These are phyloP conservation scores for Pseudococcus jackbeardsleyi DNA, from an alignment of 2,888 invertebrate species.

Conservation along the genomic window DNA sequence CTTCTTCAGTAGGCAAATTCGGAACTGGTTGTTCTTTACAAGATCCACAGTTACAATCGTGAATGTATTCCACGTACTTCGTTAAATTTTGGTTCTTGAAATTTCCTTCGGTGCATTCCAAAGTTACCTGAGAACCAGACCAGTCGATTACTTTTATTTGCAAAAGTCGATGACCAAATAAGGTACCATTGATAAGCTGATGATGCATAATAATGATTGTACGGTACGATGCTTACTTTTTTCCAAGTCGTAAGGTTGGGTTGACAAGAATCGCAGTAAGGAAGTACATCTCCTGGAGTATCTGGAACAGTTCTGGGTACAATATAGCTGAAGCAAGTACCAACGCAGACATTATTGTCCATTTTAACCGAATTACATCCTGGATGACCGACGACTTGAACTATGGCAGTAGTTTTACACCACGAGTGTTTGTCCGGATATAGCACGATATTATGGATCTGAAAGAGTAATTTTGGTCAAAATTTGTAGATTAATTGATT, in stretches of 20 bases:
- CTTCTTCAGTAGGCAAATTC: conserved; percentile 24
- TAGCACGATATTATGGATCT: conserved; percentile 80
- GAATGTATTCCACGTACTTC: conserved; percentile 77
- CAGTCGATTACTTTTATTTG: background rate
- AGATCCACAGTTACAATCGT: conserved; percentile 77
- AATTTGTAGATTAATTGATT: no score
- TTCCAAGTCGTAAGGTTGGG: conserved; percentile 77
- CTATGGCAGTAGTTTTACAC: conserved; percentile 79
- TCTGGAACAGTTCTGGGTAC: conserved; percentile 79
- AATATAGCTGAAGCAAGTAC: conserved; percentile 80
- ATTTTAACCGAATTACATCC: conserved; percentile 77
- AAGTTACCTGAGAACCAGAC: conserved; percentile 72
- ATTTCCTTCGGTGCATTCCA: conserved; percentile 74
- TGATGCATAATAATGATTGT: background rate
- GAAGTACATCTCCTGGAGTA: conserved; percentile 77
- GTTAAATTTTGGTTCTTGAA: conserved; percentile 73
- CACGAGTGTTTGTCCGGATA: conserved; percentile 80
- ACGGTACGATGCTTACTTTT: conserved; percentile 72
- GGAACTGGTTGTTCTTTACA: conserved; percentile 72
- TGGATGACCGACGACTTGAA: conserved; percentile 78
- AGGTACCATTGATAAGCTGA: background rate
- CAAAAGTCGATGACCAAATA: no score
- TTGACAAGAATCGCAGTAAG: conserved; percentile 81
- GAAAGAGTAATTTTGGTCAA: background rate
- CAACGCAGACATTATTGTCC: conserved; percentile 80